Base-by-base conservation (phyloP, 2,113 vertebrate genomes). In the Chaenocephalus aceratus region DNA sequence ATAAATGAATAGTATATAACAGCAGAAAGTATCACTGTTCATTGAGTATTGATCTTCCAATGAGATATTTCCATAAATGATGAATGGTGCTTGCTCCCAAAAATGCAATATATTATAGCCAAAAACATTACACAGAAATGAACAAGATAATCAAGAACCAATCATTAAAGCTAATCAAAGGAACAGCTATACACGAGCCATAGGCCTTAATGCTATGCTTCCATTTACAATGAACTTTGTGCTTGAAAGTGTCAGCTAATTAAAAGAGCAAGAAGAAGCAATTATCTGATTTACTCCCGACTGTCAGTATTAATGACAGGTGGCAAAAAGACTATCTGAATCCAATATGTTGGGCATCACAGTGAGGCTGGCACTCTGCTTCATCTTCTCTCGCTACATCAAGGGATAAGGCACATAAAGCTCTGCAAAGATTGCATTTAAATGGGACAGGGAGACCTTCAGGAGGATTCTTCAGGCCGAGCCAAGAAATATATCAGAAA, bases 371-470 rank as follows among this genome's bases (percentile, higher is more conserved):
- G 30, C 44, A 6, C 10, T 56, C 58, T 11, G 34, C 36, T 54
- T 26, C 1, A 30, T 56, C 51, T 16, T 30, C 23, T 61, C 23
- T 16, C 16, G 6, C 5, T 60, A n/a, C 10, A 10, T 57, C 14
- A 45, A n/a, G 44, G 9, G 36, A 71, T 73, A 23, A 70, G 52
- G 21, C 34, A 61, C 16, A 52, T 15, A 41, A 14, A 41, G 18
- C 54, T 71, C 13, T 75, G 48, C 70, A 61, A 61, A 76, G 44
- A 72, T 45, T 45, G 72, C 12, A 80, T 77, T 2, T 44, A 30
- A 82, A 66, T 49, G 66, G 66, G 72, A 84, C 9, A 8, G 61
- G 82, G 83, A 90, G 73, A 85, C 75, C 66, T 87, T 88, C 85
- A 53, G 30, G 66, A 80, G 9, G 21, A 18, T 34, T 68, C 67